Conservation (phyloP, 2,888 invertebrate species). For the Bembecia ichneumoniformis region DNA sequence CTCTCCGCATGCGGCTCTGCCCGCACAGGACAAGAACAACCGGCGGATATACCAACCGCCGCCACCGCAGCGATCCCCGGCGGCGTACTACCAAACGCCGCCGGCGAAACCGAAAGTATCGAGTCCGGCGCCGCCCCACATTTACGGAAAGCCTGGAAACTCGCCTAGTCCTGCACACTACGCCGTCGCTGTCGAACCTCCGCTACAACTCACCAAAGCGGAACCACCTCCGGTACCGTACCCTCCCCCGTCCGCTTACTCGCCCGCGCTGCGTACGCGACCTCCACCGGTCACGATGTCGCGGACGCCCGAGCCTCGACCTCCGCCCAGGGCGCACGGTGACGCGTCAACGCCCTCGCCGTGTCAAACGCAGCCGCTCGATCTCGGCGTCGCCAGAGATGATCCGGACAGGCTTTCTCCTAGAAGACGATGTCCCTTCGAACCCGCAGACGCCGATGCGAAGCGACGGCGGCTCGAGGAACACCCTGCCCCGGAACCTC, state of each 20-base stretch:
- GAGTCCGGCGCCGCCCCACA: conserved; percentile 83
- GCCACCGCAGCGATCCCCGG: conserved; percentile 50
- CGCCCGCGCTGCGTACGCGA: conserved; percentile 42
- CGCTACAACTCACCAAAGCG: conserved; percentile 74
- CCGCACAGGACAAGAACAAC: conserved; percentile 34
- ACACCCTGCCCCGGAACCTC: conserved; percentile 69
- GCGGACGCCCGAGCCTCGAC: conserved; percentile 66
- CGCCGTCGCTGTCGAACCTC: conserved; percentile 48
- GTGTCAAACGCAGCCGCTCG: conserved; percentile 84
- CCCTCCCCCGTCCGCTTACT: conserved; percentile 53
- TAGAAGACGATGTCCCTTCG: conserved; percentile 75
- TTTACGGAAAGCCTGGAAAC: conserved; percentile 77
- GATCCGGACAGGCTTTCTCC: conserved; percentile 74
- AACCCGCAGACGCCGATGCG: conserved; percentile 68
- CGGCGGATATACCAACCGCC: conserved; percentile 52
- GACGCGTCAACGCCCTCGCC: conserved; percentile 45
- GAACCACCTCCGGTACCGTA: conserved; percentile 58
- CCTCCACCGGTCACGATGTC: conserved; percentile 74
- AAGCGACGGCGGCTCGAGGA: conserved; percentile 78
- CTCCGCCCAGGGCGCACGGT: conserved; percentile 43
- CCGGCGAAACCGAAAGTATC: conserved; percentile 78
- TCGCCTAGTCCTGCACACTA: conserved; percentile 65
- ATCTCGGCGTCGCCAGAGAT: conserved; percentile 80
- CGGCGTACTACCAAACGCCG: conserved; percentile 64
- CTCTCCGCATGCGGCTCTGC: conserved; percentile 43